phyloP scores from a whole-genome alignment of 2,888 invertebrate species.

The Pachymerium ferrugineum region DNA sequence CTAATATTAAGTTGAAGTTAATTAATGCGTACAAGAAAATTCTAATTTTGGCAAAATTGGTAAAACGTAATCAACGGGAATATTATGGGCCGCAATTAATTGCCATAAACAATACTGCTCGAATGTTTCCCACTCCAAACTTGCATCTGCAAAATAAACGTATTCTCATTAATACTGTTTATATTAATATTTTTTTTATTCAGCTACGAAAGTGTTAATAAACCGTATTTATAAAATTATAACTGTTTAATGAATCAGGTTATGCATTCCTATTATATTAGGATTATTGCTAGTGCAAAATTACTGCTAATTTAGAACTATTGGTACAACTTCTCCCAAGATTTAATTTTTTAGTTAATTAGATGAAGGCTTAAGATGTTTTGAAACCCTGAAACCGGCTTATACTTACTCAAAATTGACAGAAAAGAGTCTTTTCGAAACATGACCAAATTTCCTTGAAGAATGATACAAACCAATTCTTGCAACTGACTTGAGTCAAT shows the following conservation, averaged over 20 bases:
- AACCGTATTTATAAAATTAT: neutral
- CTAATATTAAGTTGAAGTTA: neutral
- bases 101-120: conserved; percentile 98
- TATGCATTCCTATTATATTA: too few species aligned
- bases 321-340: too few species aligned
- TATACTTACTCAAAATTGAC: conserved; percentile 49
- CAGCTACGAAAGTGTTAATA: too few species aligned
- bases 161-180: too few species aligned
- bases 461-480: conserved; percentile 80
- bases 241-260: neutral
- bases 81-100: conserved; percentile 85
- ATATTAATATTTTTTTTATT: too few species aligned
- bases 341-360: neutral
- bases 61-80: conserved; percentile 82
- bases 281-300: too few species aligned
- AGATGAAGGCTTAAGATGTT: neutral
- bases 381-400: too few species aligned
- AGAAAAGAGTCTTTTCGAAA: conserved; percentile 52
- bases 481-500: conserved; percentile 86
- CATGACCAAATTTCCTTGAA: conserved; percentile 68
- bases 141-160: conserved; percentile 69
- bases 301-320: too few species aligned
- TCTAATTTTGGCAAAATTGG: conserved; percentile 66
- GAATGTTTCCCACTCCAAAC: conserved; percentile 91
- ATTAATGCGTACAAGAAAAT: conserved; percentile 44